These are phyloP conservation scores for Pyxicephalus adspersus DNA, from an alignment of 2,113 vertebrate genomes.

Conservation along the genomic window DNA sequence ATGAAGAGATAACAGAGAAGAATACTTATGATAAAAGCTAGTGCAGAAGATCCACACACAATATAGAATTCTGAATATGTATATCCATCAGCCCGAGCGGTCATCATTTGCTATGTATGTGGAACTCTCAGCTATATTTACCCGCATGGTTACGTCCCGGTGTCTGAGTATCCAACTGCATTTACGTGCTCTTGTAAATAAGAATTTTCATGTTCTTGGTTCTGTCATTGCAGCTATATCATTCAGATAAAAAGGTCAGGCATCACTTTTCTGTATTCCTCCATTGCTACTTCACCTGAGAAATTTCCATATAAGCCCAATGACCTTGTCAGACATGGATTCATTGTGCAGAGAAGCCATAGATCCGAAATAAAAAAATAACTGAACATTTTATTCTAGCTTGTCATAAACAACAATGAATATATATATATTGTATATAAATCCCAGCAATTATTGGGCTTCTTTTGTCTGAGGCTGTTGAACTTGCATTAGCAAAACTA, in stretches of 20 bases:
- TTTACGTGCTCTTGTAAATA: constrained; percentile 23
- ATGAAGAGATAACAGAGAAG: too few species aligned
- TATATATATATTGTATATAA: background rate
- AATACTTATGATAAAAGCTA: too few species aligned
- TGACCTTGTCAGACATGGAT: constrained; percentile 45
- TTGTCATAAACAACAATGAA: constrained; percentile 6
- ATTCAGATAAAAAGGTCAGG: constrained; percentile 31
- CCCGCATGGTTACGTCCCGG: too few species aligned
- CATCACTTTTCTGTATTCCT: constrained; percentile 28
- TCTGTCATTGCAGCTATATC: constrained; percentile 41
- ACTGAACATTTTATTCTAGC: constrained; percentile 18
- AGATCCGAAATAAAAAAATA: background rate
- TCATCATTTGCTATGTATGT: too few species aligned
- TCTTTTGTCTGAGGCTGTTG: background rate
- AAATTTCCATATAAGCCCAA: background rate
- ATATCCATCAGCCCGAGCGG: too few species aligned
- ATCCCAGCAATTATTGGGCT: background rate
- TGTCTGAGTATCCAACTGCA: background rate
- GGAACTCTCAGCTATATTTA: too few species aligned
- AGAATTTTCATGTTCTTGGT: constrained; percentile 3
- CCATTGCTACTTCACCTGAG: background rate
- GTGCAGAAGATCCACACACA: too few species aligned
- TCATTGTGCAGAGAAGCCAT: constrained; percentile 27
- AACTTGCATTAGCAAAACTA: background rate
- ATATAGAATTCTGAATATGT: too few species aligned